Evolutionary conservation across 1,140 invertebrate genomes (phyloP).

Genomic region (Hyposmocoma kahamanoa): DNA sequence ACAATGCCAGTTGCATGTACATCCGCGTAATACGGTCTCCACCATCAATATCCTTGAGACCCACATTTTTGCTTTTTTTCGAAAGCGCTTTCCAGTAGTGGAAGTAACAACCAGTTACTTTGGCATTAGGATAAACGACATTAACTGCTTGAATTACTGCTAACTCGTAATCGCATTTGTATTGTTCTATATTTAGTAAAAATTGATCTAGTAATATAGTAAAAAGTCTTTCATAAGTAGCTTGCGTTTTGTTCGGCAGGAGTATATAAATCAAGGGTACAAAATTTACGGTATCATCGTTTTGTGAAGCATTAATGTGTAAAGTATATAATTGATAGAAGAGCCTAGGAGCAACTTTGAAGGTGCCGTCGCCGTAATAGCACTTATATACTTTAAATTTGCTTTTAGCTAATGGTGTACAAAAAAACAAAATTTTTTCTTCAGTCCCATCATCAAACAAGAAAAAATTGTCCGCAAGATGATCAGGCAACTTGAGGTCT

Average conservation of each 20-base stretch:
- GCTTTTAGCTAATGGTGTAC: constrained; percentile 2
- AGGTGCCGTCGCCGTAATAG: not conserved
- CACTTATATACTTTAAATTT: not conserved
- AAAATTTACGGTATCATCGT: not conserved
- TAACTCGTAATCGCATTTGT: not conserved
- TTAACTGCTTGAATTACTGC: not conserved
- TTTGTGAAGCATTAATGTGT: not conserved
- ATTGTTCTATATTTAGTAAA: not conserved
- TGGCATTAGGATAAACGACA: not conserved
- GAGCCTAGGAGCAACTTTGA: not conserved
- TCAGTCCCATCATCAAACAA: constrained; percentile 6
- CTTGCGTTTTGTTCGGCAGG: not conserved
- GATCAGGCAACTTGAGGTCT: constrained; percentile 6
- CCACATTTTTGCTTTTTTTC: not conserved
- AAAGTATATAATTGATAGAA: not conserved
- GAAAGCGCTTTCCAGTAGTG: not conserved
- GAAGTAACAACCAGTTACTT: not conserved
- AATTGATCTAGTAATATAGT: not conserved
- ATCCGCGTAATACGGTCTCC: not conserved
- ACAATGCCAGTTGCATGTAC: not conserved
- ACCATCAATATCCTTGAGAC: not conserved
- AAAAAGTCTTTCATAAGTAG: not conserved
- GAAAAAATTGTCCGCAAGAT: constrained; percentile 5
- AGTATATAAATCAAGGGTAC: not conserved
- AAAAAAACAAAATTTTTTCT: constrained; percentile 9